Conservation (phyloP, 2,797 vertebrate species). For the Takifugu ocellatus region DNA sequence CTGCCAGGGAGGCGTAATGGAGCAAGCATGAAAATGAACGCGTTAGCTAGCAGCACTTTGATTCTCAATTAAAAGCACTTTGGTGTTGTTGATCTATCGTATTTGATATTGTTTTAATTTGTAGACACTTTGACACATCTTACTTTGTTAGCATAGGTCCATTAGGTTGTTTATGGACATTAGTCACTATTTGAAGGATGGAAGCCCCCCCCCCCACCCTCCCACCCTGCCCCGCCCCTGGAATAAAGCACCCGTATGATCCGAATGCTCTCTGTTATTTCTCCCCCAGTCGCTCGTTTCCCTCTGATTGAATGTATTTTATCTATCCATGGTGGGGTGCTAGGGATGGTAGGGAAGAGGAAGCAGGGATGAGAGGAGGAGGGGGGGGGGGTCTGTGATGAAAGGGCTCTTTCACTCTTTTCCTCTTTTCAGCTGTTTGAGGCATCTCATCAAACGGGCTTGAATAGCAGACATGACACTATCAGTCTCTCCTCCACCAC, state of each 20-base stretch:
- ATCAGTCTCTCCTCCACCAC: slow-evolving; percentile 43
- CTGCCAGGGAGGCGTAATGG: no score
- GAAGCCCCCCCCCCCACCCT: slow-evolving; percentile 23
- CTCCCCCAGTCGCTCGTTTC: slow-evolving; percentile 28
- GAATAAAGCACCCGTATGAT: slow-evolving; percentile 52
- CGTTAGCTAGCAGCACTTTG: no score
- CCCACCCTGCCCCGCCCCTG: slow-evolving; percentile 30
- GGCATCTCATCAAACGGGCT: slow-evolving; percentile 59
- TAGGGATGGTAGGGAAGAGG: slow-evolving; percentile 5
- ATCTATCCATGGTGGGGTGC: slow-evolving; percentile 39
- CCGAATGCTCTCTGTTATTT: slow-evolving; percentile 58
- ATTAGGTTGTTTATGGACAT: no score
- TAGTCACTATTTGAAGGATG: no score
- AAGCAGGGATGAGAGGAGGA: slow-evolving; percentile 7
- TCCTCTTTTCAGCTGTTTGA: slow-evolving; percentile 57
- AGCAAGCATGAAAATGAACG: no score
- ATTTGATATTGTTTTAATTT: no score
- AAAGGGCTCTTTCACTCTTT: slow-evolving; percentile 64
- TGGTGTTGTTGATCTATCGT: no score
- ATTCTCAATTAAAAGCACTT: no score
- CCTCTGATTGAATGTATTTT: slow-evolving; percentile 68
- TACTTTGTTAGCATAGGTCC: no score
- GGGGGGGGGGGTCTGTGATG: slow-evolving; percentile 47
- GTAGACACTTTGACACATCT: no score
- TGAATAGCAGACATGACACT: slow-evolving; percentile 66